Conservation (phyloP, 1,140 invertebrate species). For the Venustaconcha ellipsiformis region DNA sequence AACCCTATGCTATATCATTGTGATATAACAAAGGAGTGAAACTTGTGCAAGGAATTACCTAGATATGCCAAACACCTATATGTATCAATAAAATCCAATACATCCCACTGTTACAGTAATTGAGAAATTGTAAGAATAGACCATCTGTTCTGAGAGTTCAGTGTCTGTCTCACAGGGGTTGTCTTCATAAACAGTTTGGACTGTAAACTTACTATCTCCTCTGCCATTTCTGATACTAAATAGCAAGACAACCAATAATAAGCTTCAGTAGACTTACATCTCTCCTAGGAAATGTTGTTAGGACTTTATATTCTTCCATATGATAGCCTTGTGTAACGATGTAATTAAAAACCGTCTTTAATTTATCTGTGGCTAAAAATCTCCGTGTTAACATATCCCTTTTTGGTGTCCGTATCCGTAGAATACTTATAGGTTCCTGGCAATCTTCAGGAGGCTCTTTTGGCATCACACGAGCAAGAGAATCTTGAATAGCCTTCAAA, state of each 20-base stretch:
- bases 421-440: constrained; percentile 76
- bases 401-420: constrained; percentile 83
- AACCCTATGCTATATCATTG: too few relatives aligned
- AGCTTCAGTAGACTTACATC: constrained; percentile 72
- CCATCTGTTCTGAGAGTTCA: neutral
- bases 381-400: constrained; percentile 80
- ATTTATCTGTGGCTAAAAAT: constrained; percentile 77
- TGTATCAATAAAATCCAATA: too few relatives aligned
- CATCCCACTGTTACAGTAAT: too few relatives aligned
- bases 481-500: constrained; percentile 66
- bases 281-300: constrained; percentile 91
- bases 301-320: constrained; percentile 88
- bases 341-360: constrained; percentile 85
- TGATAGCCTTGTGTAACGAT: constrained; percentile 88
- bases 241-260: neutral
- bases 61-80: too few relatives aligned
- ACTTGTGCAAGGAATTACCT: too few relatives aligned
- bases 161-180: neutral
- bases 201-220: neutral
- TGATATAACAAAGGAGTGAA: too few relatives aligned
- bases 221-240: neutral
- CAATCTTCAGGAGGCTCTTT: constrained; percentile 73
- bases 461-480: constrained; percentile 72
- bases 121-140: neutral
- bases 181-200: neutral